Evolutionary conservation across 2,797 vertebrate species (phyloP).

Genomic region (Prunella strophiata): DNA sequence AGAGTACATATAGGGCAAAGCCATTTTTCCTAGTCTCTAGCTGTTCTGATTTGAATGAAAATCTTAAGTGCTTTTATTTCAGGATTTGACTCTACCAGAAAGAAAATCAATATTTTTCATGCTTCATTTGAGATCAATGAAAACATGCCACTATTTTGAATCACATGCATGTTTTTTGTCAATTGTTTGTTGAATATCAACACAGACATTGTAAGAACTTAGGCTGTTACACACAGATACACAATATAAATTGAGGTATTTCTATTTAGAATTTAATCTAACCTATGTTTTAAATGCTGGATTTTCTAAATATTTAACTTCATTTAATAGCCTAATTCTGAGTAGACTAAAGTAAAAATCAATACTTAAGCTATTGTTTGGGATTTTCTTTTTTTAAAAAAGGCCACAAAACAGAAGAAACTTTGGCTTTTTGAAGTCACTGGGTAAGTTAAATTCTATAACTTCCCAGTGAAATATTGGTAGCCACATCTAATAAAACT

Average conservation of each 20-base stretch:
- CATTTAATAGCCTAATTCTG: background rate
- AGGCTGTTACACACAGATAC: fast-evolving
- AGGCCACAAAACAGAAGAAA: background rate
- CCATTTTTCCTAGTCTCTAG: background rate
- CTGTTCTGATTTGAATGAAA: background rate
- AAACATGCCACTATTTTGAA: background rate
- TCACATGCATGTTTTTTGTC: background rate
- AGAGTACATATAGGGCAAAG: background rate
- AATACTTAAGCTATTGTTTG: background rate
- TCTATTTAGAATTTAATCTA: background rate
- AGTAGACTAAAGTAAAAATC: background rate
- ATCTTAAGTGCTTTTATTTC: background rate
- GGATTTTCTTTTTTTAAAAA: background rate
- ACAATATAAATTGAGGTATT: background rate
- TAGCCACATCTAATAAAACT: background rate
- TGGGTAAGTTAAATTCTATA: background rate
- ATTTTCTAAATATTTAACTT: background rate
- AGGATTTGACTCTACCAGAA: background rate
- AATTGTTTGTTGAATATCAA: background rate
- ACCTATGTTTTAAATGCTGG: background rate
- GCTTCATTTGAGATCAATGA: background rate
- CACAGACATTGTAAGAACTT: background rate
- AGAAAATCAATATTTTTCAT: background rate
- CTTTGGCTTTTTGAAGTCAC: background rate
- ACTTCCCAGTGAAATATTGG: background rate